phyloP scores from a whole-genome alignment of 2,888 invertebrate species.

The Dynastes grantii region DNA sequence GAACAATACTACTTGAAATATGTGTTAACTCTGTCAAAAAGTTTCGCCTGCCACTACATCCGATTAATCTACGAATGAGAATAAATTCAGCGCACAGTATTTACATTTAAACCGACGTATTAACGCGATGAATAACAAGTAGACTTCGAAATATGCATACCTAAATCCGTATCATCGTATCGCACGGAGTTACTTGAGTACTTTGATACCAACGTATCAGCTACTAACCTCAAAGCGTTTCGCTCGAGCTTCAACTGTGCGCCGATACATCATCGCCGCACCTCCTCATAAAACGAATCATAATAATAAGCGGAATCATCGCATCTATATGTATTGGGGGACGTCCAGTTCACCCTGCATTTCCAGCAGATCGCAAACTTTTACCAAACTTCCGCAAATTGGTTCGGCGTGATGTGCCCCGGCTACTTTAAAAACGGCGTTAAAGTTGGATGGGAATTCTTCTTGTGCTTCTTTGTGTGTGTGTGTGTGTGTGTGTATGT shows the following conservation, averaged over 20 bases:
- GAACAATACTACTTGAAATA: too few relatives aligned
- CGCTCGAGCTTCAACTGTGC: neutral
- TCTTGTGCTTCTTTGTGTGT: neutral
- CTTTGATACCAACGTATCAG: neutral
- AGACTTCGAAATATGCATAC: conserved; percentile 13
- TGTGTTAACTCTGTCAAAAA: too few relatives aligned
- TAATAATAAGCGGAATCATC: neutral
- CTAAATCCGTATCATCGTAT: neutral
- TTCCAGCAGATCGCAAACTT: neutral
- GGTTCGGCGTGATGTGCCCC: neutral
- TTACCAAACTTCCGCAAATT: conserved; percentile 7
- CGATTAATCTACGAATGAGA: too few relatives aligned
- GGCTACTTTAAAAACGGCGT: conserved; percentile 10
- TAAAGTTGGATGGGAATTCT: conserved; percentile 25
- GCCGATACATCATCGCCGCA: neutral
- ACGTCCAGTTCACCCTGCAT: neutral
- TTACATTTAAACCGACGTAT: conserved; percentile 24
- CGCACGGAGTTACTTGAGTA: neutral
- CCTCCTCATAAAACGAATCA: neutral
- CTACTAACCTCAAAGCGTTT: neutral
- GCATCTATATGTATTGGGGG: neutral
- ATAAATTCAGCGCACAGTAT: neutral
- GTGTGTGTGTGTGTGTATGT: too few relatives aligned
- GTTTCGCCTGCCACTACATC: too few relatives aligned
- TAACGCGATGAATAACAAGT: neutral